Evolutionary conservation across 1,140 invertebrate species (phyloP).

Genomic region (Magallana ariakensis): DNA sequence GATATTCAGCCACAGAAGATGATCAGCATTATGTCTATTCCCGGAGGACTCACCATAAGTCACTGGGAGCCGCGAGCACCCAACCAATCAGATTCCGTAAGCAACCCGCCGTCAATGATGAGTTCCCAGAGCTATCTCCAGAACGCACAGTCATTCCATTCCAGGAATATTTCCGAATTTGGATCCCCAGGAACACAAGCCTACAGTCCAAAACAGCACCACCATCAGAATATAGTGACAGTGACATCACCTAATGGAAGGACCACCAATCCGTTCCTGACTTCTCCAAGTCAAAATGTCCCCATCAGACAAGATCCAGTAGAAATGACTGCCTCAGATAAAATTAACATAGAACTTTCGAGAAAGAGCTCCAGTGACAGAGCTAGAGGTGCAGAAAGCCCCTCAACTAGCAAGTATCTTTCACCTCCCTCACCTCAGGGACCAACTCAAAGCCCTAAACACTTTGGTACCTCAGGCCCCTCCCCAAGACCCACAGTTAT

Average conservation of each 20-base stretch:
- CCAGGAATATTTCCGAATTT: slow-evolving; percentile 34
- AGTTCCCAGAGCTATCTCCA: not conserved
- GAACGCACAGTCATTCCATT: slow-evolving; percentile 24
- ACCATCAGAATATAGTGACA: not conserved
- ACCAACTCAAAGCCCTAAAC: not conserved
- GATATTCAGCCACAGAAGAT: slow-evolving; percentile 17
- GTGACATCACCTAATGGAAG: not conserved
- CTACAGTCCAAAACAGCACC: not conserved
- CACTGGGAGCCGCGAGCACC: slow-evolving; percentile 18
- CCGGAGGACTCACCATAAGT: slow-evolving; percentile 50
- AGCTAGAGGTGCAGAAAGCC: too few species aligned
- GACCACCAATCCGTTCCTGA: not conserved
- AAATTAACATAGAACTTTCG: not conserved
- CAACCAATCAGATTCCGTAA: slow-evolving; percentile 31
- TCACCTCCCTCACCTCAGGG: not conserved
- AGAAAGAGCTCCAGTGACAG: not conserved
- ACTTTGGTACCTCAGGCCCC: not conserved
- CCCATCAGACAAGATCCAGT: not conserved
- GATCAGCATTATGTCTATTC: slow-evolving; percentile 57
- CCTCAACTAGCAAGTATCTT: not conserved
- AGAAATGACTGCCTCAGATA: not conserved
- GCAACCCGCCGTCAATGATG: not conserved
- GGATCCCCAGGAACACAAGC: not conserved
- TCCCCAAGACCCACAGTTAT: not conserved
- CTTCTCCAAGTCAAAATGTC: too few species aligned